phyloP scores from a whole-genome alignment of 2,797 vertebrate genomes.

The Acipenser ruthenus region DNA sequence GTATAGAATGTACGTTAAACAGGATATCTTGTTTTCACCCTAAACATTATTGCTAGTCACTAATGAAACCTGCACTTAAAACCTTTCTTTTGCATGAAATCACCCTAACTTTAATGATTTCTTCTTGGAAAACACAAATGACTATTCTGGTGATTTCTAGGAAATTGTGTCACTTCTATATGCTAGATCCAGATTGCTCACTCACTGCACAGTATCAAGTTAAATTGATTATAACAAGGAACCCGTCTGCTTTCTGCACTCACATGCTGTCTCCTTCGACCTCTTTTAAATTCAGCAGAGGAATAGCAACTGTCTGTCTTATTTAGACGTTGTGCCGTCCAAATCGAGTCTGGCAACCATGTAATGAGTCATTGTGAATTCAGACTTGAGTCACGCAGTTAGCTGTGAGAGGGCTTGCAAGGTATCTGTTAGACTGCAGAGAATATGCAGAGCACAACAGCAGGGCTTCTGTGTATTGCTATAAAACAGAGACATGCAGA shows the following conservation, averaged over 20 bases:
- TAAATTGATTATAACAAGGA: not conserved
- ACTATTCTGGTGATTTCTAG: no score
- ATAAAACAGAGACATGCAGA: not conserved
- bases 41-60: no score
- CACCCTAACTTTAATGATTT: no score
- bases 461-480: not conserved
- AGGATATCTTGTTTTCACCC: no score
- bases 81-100: no score
- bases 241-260: not conserved
- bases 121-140: no score
- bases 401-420: not conserved
- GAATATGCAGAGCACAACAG: not conserved
- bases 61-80: no score
- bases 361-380: slow-evolving; percentile 4
- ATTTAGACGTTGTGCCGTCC: not conserved
- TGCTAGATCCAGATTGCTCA: not conserved
- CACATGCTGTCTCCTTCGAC: not conserved
- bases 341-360: slow-evolving; percentile 7
- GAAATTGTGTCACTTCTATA: not conserved
- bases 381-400: not conserved
- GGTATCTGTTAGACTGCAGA: not conserved
- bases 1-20: no score
- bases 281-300: not conserved
- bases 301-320: slow-evolving; percentile 1
- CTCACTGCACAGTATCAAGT: not conserved